Evolutionary conservation across 2,888 invertebrate genomes (phyloP).

Genomic region (Urechis unicinctus): DNA sequence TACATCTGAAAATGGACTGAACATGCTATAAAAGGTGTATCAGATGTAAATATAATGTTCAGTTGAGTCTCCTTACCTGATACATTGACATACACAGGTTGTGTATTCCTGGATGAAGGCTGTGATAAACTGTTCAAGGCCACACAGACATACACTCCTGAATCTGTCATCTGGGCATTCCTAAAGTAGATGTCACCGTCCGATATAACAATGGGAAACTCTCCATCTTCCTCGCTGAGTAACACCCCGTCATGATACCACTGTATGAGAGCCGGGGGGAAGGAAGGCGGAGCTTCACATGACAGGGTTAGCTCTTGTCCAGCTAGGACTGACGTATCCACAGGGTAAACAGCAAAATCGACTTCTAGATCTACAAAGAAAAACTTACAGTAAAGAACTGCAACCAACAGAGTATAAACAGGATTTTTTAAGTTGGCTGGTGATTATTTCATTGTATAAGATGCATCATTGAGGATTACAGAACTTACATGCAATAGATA

Average conservation of each 20-base stretch:
- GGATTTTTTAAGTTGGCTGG: no score
- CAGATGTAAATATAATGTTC: no score
- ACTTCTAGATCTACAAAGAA: slow-evolving; percentile 27
- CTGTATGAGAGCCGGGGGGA: slow-evolving; percentile 36
- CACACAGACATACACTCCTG: slow-evolving; percentile 39
- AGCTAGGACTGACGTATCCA: slow-evolving; percentile 24
- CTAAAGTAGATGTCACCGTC: slow-evolving; percentile 29
- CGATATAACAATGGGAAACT: slow-evolving; percentile 13
- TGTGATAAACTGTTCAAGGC: slow-evolving; percentile 31
- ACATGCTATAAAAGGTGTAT: no score
- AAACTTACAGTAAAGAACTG: neutral
- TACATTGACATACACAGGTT: slow-evolving; percentile 28
- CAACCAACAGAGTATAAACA: no score
- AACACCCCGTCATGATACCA: slow-evolving; percentile 41
- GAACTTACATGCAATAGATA: slow-evolving; percentile 33
- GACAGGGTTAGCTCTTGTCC: slow-evolving; percentile 33
- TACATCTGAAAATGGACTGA: no score
- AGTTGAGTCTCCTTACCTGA: slow-evolving; percentile 23
- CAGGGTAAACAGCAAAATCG: slow-evolving; percentile 28
- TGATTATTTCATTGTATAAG: no score
- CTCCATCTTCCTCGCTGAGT: slow-evolving; percentile 21
- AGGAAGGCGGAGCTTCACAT: slow-evolving; percentile 42
- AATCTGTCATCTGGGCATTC: slow-evolving; percentile 31
- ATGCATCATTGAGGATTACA: no score
- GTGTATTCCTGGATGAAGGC: slow-evolving; percentile 31